A percentile compares a stretch with the other conserved stretches of the same genome.
phyloP scores from a whole-genome alignment of 92 coral and sea anemone species.

The Porites rus region DNA sequence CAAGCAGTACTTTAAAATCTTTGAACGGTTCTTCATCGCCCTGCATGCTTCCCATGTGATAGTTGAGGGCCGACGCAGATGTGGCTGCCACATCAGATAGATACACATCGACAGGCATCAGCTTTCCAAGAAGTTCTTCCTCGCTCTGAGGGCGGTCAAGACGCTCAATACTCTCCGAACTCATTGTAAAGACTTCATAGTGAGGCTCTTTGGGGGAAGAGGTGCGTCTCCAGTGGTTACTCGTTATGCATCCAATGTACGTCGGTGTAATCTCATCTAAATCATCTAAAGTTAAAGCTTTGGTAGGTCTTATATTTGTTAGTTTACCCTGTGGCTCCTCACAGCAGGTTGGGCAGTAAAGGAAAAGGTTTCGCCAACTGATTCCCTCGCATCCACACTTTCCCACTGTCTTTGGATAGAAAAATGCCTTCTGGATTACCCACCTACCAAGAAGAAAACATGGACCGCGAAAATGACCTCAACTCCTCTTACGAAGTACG shows the following conservation, averaged over 20 bases:
- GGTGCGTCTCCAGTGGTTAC: conserved; percentile 72
- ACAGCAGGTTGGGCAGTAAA: conserved; percentile 34
- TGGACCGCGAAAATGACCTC: background rate
- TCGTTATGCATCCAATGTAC: conserved; percentile 77
- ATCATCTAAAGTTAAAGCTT: conserved; percentile 72
- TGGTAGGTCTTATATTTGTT: conserved; percentile 1
- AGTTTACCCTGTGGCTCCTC: background rate
- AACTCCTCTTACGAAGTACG: background rate
- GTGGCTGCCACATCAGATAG: conserved; percentile 86
- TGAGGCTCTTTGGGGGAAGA: conserved; percentile 14
- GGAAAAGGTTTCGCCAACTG: conserved; percentile 38
- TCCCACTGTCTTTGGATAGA: conserved; percentile 17
- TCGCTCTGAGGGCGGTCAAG: conserved; percentile 62
- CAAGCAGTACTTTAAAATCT: conserved; percentile 58
- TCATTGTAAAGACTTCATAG: conserved; percentile 64
- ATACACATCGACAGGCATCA: conserved; percentile 71
- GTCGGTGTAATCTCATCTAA: conserved; percentile 74
- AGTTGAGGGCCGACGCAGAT: conserved; percentile 80
- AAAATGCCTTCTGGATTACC: conserved; percentile 38
- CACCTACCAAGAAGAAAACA: conserved; percentile 1
- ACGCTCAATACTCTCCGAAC: conserved; percentile 70
- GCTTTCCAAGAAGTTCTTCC: conserved; percentile 52
- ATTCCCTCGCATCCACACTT: conserved; percentile 31
- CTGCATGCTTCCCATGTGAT: conserved; percentile 65
- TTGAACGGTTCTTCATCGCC: conserved; percentile 23